These are phyloP conservation scores for Drusus annulatus DNA, from an alignment of 1,140 invertebrate genomes.

Conservation along the genomic window DNA sequence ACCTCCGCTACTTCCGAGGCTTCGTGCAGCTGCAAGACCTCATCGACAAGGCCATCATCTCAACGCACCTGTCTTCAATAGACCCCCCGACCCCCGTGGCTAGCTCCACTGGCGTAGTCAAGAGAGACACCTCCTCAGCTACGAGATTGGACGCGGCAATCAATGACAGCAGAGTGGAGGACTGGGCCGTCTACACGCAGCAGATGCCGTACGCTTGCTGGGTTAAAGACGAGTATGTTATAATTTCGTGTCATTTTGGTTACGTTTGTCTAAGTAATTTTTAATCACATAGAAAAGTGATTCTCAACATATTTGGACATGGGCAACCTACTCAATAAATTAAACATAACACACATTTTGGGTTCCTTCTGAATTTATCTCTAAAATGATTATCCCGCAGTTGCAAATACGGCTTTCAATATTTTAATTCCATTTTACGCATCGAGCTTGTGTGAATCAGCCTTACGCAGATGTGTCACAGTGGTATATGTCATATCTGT, in stretches of 20 bases:
- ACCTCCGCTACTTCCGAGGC: slow-evolving; percentile 78
- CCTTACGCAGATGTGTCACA: no score
- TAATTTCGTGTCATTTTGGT: not conserved
- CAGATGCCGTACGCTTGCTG: slow-evolving; percentile 80
- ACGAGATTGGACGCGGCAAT: slow-evolving; percentile 49
- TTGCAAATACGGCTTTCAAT: no score
- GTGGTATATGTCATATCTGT: no score
- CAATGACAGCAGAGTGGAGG: slow-evolving; percentile 41
- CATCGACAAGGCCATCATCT: slow-evolving; percentile 75
- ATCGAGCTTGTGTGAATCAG: no score
- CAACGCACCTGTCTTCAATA: not conserved
- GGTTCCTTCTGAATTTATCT: no score
- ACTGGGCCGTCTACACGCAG: slow-evolving; percentile 75
- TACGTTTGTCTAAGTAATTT: no score
- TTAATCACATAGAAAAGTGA: no score
- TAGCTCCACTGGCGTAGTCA: slow-evolving; percentile 56
- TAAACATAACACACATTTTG: no score
- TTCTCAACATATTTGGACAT: no score
- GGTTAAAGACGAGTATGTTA: slow-evolving; percentile 74
- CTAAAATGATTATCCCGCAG: no score
- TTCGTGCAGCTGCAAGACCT: slow-evolving; percentile 79
- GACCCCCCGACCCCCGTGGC: not conserved
- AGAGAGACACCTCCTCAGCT: slow-evolving; percentile 51
- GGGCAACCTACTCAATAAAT: no score
- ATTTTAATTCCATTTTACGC: no score